Conservation (phyloP, 2,113 vertebrate genomes). For the Baryphthengus martii region DNA sequence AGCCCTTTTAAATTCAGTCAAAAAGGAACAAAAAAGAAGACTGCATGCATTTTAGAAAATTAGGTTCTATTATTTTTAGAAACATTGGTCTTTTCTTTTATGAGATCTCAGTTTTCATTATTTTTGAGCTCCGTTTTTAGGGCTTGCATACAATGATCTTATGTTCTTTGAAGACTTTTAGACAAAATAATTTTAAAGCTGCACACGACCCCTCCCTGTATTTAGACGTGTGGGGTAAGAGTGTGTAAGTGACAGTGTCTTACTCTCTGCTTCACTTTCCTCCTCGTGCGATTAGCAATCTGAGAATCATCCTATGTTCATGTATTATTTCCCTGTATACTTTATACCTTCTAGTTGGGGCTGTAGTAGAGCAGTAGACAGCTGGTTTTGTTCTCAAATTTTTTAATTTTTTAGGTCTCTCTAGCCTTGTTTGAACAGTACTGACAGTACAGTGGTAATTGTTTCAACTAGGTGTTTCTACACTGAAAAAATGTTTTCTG, state of each 20-base stretch:
- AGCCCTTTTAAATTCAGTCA: neutral
- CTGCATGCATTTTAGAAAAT: neutral
- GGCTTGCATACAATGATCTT: neutral
- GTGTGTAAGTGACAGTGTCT: neutral
- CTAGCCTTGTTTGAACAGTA: neutral
- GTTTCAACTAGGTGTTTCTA: neutral
- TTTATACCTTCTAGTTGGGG: neutral
- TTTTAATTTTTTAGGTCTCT: neutral
- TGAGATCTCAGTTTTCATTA: neutral
- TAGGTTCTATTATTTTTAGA: neutral
- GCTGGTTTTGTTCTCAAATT: neutral
- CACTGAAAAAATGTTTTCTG: neutral
- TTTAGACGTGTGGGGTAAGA: neutral
- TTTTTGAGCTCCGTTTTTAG: neutral
- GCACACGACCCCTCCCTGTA: neutral
- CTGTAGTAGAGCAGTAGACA: neutral
- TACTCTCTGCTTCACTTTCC: neutral
- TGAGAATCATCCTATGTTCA: neutral
- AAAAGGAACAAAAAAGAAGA: neutral
- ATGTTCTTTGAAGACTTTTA: neutral
- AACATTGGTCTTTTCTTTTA: neutral
- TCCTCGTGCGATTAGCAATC: neutral
- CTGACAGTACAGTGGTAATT: fast-evolving
- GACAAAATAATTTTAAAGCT: neutral
- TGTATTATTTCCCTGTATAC: fast-evolving